Base-by-base conservation (phyloP, 1,140 invertebrate genomes). In the Drosophila obscura region DNA sequence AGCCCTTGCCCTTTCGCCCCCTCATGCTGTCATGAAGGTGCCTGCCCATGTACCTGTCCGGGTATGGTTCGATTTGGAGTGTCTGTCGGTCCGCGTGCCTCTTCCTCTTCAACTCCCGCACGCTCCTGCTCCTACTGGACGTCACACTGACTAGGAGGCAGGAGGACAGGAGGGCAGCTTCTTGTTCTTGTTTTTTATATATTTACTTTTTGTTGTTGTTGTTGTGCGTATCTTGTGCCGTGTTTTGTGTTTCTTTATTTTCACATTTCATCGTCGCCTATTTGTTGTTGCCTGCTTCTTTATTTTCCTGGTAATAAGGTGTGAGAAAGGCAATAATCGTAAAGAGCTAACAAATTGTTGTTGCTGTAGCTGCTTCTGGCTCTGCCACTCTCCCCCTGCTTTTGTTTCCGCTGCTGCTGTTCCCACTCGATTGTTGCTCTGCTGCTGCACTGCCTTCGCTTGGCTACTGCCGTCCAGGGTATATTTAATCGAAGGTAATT, bases 321-420 rank as follows among this genome's bases (percentile, higher is more conserved):
- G 87, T 87, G 87, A 90, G 87, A 90, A 90, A 90, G 88, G 87
- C 87, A 90, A 90, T 90, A 90, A 90, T 90, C 87, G 82, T 90
- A 90, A 90, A 90, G 87, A 87, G 79, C 79, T 76, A 90, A 90
- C 87, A 90, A 90, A 90, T 90, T 90, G 87, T 90, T 83, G 81
- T 77, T 75, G 73, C 66, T 56, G 72, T 41, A 69, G 64, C 46
- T 55, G 73, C 22, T 39, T 39, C 35, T 39, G 35, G 35, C 35
- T 13, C 35, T 39, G 6, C 6, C 26, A 6, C 26, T 13, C 35
- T 39, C 4, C 35, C 35, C 8, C 11, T 13, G 35, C 11, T 35
- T 13, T 39, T 39, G 9, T 39, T 11, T 39, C 11, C 19, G 19
- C 19, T 39, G 72, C 44, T 73, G 66, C 46, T 58, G 73, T 26